These are phyloP conservation scores for Invenusta paracnida DNA, from an alignment of 2,888 invertebrate genomes.

Conservation along the genomic window DNA sequence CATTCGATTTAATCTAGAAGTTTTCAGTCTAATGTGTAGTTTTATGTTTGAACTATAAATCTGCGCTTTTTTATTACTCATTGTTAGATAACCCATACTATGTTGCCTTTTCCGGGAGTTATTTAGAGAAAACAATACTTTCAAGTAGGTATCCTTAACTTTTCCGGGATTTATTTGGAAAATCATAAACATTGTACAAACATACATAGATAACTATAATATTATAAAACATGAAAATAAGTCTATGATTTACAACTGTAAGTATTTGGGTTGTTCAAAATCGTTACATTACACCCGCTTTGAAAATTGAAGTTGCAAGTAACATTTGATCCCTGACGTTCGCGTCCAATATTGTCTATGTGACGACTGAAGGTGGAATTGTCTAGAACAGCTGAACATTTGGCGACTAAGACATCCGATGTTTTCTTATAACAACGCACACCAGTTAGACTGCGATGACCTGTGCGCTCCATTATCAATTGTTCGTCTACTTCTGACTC, in stretches of 20 bases:
- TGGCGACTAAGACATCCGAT: not conserved
- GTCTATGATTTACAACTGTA: not conserved
- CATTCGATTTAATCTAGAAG: too few relatives aligned
- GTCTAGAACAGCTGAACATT: not conserved
- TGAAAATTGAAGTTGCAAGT: not conserved
- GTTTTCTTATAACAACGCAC: not conserved
- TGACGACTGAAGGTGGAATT: not conserved
- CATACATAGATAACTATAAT: not conserved
- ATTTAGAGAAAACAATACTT: not conserved
- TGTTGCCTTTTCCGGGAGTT: not conserved
- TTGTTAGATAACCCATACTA: not conserved
- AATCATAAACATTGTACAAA: not conserved
- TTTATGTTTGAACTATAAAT: too few relatives aligned
- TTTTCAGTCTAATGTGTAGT: too few relatives aligned
- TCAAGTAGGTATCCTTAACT: not conserved
- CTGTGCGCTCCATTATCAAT: not conserved
- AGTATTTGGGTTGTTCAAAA: not conserved
- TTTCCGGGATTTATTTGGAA: not conserved
- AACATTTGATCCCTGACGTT: not conserved
- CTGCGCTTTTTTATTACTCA: too few relatives aligned
- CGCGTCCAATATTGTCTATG: not conserved
- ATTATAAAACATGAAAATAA: not conserved
- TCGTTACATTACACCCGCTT: not conserved
- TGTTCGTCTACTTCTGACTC: not conserved
- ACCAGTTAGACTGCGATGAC: not conserved